Conservation (phyloP, 2,888 invertebrate genomes). For the Yponomeuta malinellus region DNA sequence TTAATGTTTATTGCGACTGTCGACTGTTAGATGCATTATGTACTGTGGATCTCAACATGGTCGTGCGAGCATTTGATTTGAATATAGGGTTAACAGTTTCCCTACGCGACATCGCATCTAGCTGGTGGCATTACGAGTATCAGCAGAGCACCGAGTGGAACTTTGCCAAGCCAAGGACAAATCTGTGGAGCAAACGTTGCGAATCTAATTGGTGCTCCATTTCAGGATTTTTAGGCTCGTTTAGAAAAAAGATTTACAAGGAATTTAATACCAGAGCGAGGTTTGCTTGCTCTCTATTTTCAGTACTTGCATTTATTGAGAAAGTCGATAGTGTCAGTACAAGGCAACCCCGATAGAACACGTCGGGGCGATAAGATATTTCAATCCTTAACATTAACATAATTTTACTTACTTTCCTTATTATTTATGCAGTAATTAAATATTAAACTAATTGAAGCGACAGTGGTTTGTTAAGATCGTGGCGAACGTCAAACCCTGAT, state of each 20-base stretch:
- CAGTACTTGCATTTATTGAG: no score
- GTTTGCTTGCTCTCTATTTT: background rate
- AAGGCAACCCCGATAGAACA: no score
- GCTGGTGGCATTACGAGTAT: background rate
- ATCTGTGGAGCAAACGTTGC: background rate
- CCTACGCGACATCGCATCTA: background rate
- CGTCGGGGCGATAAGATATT: no score
- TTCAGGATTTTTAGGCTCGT: background rate
- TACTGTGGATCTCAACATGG: background rate
- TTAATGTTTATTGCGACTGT: background rate
- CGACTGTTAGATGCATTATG: background rate
- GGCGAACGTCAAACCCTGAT: no score
- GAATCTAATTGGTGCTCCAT: background rate
- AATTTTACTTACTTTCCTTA: no score
- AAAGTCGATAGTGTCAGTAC: no score
- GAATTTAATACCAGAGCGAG: background rate
- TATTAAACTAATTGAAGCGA: no score
- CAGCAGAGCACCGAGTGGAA: background rate
- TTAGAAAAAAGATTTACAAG: background rate
- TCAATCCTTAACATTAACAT: no score
- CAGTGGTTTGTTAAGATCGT: no score
- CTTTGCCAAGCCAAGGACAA: background rate
- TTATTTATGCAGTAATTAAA: no score
- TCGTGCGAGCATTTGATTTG: background rate
- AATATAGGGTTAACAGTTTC: background rate